Base-by-base conservation (phyloP, 2,797 vertebrate species). In the Aeoliscus strigatus region DNA sequence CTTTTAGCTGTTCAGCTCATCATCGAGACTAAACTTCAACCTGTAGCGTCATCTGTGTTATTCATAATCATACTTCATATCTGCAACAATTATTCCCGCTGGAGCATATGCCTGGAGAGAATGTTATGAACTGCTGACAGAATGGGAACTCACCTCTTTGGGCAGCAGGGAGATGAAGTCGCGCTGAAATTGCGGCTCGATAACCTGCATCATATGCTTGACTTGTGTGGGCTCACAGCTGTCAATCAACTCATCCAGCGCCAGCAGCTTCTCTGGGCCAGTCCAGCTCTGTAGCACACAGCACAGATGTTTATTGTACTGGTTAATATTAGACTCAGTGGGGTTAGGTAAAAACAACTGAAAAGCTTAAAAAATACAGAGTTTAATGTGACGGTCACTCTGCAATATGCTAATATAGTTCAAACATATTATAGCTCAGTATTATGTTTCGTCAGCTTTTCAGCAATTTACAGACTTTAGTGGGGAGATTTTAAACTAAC, bases 151-250 rank as follows among this genome's bases (percentile, higher is more conserved):
- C 82, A 99, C 96, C 94, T 98, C 96, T 94, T 97, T 98, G 77
- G 96, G 96, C 73, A 98, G 92, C 87, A 99, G 89, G 57, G 96
- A 99, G 84, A 99, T 99, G 86, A 99, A 99, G 89, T 99, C 96
- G 82, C 96, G 90, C 79, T 99, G 96, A 88, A 99, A 99, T 87
- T 99, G 96, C 29, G 96, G 96, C 83, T 98, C 96, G 70, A 99
- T 99, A 82, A 99, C 96, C 90, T 99, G 96, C 96, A 99, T 99
- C 95, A 99, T 98, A 79, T 99, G 96, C 85, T 99, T 99, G 57
- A 99, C 96, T 90, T 99, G 96, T 24, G 96, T 97, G 70, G 96
- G 96, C 79, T 99, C 96, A 72, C 96, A 99, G 86, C 94, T 97
- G 80, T 99, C 96, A 58, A 99, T 98, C 77, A 99, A 86, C 85